These are phyloP conservation scores for Anagrus nilaparvatae DNA, from an alignment of 1,140 invertebrate species.

Conservation along the genomic window DNA sequence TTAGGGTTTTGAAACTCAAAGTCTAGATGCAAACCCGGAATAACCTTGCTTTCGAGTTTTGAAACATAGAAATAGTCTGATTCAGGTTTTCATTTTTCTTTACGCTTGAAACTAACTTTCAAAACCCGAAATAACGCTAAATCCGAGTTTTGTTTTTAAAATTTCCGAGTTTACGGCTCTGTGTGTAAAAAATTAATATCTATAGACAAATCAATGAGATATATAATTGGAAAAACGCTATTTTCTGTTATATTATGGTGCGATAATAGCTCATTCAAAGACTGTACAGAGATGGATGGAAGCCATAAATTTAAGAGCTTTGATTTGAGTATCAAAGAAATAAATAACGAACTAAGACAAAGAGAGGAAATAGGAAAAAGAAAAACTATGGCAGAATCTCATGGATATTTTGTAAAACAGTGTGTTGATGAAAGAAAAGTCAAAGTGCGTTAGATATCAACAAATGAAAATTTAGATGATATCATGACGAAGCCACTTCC, in stretches of 20 bases:
- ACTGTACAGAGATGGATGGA: slow-evolving; percentile 2
- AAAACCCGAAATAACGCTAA: too few species aligned
- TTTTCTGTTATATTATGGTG: slow-evolving; percentile 7
- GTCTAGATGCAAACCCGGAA: too few species aligned
- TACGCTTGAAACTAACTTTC: too few species aligned
- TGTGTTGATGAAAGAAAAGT: slow-evolving; percentile 17
- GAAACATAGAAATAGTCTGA: too few species aligned
- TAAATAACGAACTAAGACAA: slow-evolving; percentile 13
- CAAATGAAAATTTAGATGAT: slow-evolving; percentile 16
- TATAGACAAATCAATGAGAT: slow-evolving; percentile 13
- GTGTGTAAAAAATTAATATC: slow-evolving; percentile 23
- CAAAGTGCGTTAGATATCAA: slow-evolving; percentile 16
- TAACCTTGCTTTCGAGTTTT: too few species aligned
- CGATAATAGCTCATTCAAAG: slow-evolving; percentile 7
- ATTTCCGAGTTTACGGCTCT: too few species aligned
- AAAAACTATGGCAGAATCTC: slow-evolving; percentile 15
- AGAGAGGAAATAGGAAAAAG: slow-evolving; percentile 17
- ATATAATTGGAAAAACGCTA: slow-evolving; percentile 8
- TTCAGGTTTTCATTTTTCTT: too few species aligned
- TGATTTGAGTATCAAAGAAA: slow-evolving; percentile 14
- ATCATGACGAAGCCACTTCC: slow-evolving; percentile 18
- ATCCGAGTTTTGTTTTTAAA: too few species aligned
- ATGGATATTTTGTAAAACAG: slow-evolving; percentile 17
- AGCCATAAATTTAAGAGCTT: slow-evolving; percentile 12
- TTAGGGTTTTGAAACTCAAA: too few species aligned